Conservation (phyloP, 2,797 vertebrate genomes). For the Coregonus sp. region DNA sequence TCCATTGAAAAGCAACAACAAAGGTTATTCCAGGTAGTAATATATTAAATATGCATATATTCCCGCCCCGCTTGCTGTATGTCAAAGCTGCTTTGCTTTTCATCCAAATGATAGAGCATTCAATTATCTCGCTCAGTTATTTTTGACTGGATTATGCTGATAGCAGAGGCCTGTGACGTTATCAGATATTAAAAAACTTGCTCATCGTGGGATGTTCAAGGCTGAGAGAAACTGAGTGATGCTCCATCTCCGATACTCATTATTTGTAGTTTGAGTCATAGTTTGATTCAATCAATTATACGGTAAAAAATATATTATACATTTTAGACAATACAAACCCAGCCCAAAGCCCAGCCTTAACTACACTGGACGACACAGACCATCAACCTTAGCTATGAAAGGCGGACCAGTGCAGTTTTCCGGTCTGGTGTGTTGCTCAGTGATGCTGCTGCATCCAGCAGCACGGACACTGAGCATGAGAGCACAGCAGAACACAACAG, state of each 20-base stretch:
- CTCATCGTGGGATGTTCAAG: not conserved
- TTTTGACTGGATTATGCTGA: not conserved
- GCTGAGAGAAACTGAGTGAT: not conserved
- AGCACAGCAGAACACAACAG: conserved; percentile 10
- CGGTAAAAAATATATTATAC: not conserved
- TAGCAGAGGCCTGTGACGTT: not conserved
- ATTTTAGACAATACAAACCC: not conserved
- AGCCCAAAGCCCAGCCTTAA: not conserved
- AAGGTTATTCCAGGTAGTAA: not conserved
- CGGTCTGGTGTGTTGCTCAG: conserved; percentile 6
- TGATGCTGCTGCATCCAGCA: conserved; percentile 1
- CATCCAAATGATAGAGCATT: conserved; percentile 12
- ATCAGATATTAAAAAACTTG: not conserved
- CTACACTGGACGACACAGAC: conserved; percentile 2
- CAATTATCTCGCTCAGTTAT: not conserved
- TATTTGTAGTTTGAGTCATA: not conserved
- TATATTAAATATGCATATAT: not conserved
- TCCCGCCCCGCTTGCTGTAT: not conserved
- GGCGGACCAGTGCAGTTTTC: not conserved
- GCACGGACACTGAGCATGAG: not conserved
- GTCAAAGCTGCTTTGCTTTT: conserved; percentile 12
- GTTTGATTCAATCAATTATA: too few species aligned
- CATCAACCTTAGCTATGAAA: conserved; percentile 4
- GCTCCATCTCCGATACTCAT: not conserved
- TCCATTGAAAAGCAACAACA: not conserved